phyloP scores from a whole-genome alignment of 2,888 invertebrate species.

The Nebria brevicollis region DNA sequence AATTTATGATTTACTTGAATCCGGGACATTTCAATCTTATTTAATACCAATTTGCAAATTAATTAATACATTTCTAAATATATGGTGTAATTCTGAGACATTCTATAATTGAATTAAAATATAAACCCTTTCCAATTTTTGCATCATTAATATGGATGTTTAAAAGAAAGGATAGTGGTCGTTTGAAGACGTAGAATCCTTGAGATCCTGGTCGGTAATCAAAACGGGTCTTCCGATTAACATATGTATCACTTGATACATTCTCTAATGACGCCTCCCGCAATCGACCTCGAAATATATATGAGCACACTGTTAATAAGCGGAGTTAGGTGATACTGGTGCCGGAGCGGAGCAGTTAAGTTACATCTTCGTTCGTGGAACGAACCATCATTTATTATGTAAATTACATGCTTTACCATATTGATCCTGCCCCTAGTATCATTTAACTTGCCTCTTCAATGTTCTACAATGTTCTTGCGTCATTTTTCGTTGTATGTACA shows the following conservation, averaged over 20 bases:
- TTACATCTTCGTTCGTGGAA: slow-evolving; percentile 28
- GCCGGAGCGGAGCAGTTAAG: neutral
- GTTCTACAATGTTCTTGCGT: slow-evolving; percentile 1
- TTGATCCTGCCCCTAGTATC: slow-evolving; percentile 25
- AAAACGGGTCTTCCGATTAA: neutral
- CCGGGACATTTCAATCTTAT: no score
- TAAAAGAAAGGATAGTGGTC: no score
- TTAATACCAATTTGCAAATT: no score
- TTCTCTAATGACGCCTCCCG: neutral
- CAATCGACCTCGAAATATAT: neutral
- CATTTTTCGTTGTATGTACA: neutral
- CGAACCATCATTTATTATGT: slow-evolving; percentile 38
- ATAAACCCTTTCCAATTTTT: no score
- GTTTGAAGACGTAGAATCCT: neutral
- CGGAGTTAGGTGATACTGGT: neutral
- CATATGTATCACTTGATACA: neutral
- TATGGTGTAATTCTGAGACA: no score
- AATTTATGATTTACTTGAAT: no score
- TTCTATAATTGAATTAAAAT: no score
- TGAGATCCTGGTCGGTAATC: neutral
- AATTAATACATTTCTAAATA: no score
- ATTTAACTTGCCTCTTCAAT: neutral
- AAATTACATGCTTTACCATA: slow-evolving; percentile 40
- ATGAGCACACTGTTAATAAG: neutral
- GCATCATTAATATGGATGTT: no score